Evolutionary conservation across 2,113 vertebrate genomes (phyloP).

Genomic region (Macrotis lagotis): DNA sequence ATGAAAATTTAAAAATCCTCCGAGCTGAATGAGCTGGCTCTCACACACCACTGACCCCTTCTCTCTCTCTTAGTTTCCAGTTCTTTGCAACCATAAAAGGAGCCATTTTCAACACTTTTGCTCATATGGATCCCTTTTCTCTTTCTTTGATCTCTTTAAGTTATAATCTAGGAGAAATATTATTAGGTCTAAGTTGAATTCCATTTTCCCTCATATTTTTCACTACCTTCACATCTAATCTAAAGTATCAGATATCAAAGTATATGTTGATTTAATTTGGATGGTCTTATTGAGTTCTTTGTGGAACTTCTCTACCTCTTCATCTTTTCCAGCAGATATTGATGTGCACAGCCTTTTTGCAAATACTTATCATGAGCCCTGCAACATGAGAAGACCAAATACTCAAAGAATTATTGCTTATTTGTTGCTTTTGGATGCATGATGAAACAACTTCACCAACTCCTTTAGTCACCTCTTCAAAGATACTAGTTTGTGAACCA

Average conservation of each 20-base stretch:
- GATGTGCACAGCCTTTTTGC: not conserved
- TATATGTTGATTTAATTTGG: not conserved
- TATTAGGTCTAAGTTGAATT: not conserved
- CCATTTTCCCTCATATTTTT: not conserved
- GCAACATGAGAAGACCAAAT: not conserved
- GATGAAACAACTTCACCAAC: not conserved
- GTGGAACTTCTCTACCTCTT: too few species aligned
- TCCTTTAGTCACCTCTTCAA: not conserved
- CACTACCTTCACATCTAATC: not conserved
- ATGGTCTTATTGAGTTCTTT: not conserved
- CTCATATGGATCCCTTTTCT: not conserved
- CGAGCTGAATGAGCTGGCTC: not conserved
- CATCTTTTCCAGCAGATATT: not conserved
- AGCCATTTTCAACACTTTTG: not conserved
- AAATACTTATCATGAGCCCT: not conserved
- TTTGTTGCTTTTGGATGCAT: not conserved
- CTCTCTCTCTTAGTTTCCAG: not conserved
- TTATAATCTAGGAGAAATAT: not conserved
- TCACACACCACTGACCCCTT: not conserved
- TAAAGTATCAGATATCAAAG: not conserved
- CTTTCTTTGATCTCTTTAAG: not conserved
- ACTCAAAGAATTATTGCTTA: not conserved
- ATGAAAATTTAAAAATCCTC: not conserved
- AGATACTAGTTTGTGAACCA: not conserved
- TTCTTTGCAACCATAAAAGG: not conserved